Percentiles rank a stretch among this genome's conserved stretches.
Conservation (phyloP, 2,113 vertebrate species). For the Sinocyclocheilus maitianheensis region DNA sequence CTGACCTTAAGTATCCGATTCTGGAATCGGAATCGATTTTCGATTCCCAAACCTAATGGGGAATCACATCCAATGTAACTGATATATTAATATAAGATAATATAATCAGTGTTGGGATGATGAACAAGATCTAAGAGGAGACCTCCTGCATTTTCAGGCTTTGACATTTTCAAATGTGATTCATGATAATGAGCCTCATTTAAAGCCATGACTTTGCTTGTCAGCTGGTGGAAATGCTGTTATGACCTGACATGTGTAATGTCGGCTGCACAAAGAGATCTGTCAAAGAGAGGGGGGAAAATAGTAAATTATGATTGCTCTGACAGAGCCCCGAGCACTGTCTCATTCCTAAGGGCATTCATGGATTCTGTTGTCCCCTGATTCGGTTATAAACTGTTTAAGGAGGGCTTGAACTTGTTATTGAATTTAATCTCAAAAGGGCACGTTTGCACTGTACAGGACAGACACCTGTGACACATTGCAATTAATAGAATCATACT, state of each 20-base stretch:
- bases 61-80: constrained; percentile 57
- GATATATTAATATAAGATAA: constrained; percentile 60
- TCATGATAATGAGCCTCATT: constrained; percentile 55
- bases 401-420: constrained; percentile 47
- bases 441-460: constrained; percentile 12
- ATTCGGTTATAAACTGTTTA: constrained; percentile 51
- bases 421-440: constrained; percentile 46
- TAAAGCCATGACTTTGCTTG: constrained; percentile 50
- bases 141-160: constrained; percentile 34
- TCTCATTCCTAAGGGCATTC: constrained; percentile 53
- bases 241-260: constrained; percentile 49
- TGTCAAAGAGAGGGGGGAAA: constrained; percentile 37
- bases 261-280: constrained; percentile 51
- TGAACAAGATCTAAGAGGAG: constrained; percentile 25
- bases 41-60: constrained; percentile 16
- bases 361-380: constrained; percentile 49
- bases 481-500: background rate
- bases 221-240: constrained; percentile 53
- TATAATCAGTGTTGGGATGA: constrained; percentile 47
- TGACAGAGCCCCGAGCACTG: background rate
- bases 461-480: constrained; percentile 21
- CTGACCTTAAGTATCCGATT: too few species aligned
- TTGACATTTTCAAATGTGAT: constrained; percentile 57
- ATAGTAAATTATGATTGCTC: constrained; percentile 48
- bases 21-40: too few species aligned